Conservation (phyloP, 2,113 vertebrate genomes). For the Aphyosemion australe region DNA sequence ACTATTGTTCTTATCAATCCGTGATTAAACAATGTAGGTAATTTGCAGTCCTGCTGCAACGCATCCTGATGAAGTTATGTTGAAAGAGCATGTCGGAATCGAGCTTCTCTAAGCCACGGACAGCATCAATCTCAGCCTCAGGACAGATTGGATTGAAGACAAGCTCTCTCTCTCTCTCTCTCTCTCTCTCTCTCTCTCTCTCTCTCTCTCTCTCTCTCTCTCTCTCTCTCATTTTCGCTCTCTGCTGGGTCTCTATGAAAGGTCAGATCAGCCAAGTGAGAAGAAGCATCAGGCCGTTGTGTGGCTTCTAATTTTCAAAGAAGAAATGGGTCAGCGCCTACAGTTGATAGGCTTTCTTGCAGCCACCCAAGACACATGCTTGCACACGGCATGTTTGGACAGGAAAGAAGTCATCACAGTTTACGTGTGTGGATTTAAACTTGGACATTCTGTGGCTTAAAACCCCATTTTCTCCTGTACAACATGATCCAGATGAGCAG, state of each 20-base stretch:
- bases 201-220: too few species aligned
- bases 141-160: constrained; percentile 56
- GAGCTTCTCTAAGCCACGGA: constrained; percentile 40
- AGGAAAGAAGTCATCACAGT: constrained; percentile 36
- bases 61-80: constrained; percentile 56
- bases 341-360: constrained; percentile 12
- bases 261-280: constrained; percentile 50
- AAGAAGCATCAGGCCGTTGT: constrained; percentile 28
- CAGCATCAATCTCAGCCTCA: constrained; percentile 49
- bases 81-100: constrained; percentile 39
- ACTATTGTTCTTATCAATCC: constrained; percentile 70
- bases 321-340: constrained; percentile 42
- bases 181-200: constrained; percentile 1
- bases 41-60: constrained; percentile 62
- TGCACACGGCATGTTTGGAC: constrained; percentile 25
- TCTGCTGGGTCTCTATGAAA: constrained; percentile 45
- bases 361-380: constrained; percentile 15
- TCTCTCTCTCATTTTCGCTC: background rate
- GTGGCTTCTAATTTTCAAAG: constrained; percentile 39
- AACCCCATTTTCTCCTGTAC: constrained; percentile 41
- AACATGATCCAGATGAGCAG: constrained; percentile 56
- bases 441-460: constrained; percentile 44
- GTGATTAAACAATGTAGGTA: constrained; percentile 66
- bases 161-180: constrained; percentile 35
- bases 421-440: constrained; percentile 38